Evolutionary conservation across 2,888 invertebrate species (phyloP), one percentile per base, ranked within the genome.

Genomic region (Sicus ferrugineus): DNA sequence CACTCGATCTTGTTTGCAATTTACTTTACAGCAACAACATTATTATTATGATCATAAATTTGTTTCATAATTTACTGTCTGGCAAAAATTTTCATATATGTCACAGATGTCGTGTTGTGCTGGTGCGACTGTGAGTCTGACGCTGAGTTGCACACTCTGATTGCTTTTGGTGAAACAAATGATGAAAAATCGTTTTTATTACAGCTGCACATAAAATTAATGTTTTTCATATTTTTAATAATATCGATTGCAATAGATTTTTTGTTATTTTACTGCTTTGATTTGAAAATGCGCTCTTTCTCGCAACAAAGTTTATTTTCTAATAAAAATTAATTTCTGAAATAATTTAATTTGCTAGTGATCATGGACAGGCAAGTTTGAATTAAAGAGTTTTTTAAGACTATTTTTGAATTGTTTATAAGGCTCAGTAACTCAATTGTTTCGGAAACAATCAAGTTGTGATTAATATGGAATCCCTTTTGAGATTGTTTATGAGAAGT

Each of bases 31-130:
- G n/a, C 56, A 54, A 42, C 16, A 48, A 23, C 23, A 28, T 67
- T 63, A 14, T 58, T 67, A 69, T 66, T 65, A 48, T 73, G 48
- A 70, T 74, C 59, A 64, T 64, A 65, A 75, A 74, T 75, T 75
- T 74, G 73, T 76, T 75, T 75, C 70, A 75, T 72, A 76, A 75
- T 75, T 75, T 76, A 76, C 73, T 72, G 67, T 73, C 70, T 67
- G 52, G 50, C 42, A 30, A 73, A 72, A 71, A 71, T 71, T 74
- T 67, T 75, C 72, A 71, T 74, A 65, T 74, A n/a, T 67, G 48
- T 58, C 50, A 16, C 16, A 28, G 31, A 26, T n/a, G n/a, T n/a
- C n/a, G n/a, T n/a, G n/a, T 26, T 59, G 31, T 6, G 19, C 21
- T 9, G 21, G 23, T n/a, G 16, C 2, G n/a, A 2, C 2, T 26